Conservation (phyloP, 1,140 invertebrate genomes). For the Drosophila kanapiae region DNA sequence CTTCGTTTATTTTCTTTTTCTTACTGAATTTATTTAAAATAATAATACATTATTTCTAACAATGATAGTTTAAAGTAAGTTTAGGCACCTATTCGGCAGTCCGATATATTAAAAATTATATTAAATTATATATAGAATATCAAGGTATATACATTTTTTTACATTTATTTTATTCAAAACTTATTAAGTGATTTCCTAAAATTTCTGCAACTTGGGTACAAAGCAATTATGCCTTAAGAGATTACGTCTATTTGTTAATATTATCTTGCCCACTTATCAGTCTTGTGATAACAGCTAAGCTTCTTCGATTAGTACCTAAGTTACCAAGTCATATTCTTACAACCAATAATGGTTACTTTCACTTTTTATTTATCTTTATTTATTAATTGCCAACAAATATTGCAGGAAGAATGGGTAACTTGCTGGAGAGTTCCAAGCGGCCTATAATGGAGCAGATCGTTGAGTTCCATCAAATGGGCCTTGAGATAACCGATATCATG, state of each 20-base stretch:
- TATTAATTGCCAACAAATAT: slow-evolving; percentile 2
- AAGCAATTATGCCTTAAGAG: too few species aligned
- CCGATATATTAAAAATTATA: too few species aligned
- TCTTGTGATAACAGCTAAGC: neutral
- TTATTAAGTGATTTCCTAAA: too few species aligned
- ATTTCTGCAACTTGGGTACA: too few species aligned
- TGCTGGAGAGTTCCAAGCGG: slow-evolving; percentile 41
- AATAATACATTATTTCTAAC: too few species aligned
- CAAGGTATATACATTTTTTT: too few species aligned
- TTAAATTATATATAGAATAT: too few species aligned
- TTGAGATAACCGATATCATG: slow-evolving; percentile 54
- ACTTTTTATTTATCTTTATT: neutral
- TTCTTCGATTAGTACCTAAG: neutral
- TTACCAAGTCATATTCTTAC: neutral
- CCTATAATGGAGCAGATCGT: slow-evolving; percentile 63
- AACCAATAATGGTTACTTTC: neutral
- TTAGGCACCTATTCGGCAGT: too few species aligned
- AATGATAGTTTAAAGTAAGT: too few species aligned
- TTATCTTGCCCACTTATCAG: neutral
- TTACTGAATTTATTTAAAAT: too few species aligned
- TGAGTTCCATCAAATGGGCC: slow-evolving; percentile 65
- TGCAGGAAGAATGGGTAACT: slow-evolving; percentile 44
- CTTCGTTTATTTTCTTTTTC: too few species aligned
- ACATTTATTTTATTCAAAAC: too few species aligned
- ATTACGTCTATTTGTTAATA: neutral